A percentile compares a stretch with the other conserved stretches of the same genome.
Conservation (phyloP, 2,888 invertebrate genomes). For the Sepiola atlantica region DNA sequence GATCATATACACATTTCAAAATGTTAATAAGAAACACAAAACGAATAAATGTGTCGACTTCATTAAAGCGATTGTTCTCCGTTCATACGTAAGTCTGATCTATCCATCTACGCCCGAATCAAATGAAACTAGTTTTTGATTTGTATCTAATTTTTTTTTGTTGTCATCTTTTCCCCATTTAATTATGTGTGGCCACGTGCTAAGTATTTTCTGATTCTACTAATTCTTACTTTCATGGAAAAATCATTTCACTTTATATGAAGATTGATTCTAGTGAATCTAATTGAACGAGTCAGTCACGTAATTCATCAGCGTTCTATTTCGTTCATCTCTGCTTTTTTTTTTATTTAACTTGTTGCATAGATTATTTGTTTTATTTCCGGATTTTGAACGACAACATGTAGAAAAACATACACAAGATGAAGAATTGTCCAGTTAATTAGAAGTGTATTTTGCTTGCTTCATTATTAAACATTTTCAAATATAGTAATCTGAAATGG, state of each 20-base stretch:
- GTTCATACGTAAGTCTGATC: background rate
- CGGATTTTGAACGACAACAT: background rate
- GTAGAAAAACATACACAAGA: background rate
- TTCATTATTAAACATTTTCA: background rate
- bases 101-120: background rate
- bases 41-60: background rate
- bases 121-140: background rate
- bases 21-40: background rate
- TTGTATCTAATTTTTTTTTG: no score
- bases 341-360: background rate
- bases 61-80: background rate
- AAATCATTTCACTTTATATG: background rate
- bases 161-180: background rate
- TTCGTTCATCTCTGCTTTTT: background rate
- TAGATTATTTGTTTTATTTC: background rate
- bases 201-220: background rate
- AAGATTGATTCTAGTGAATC: background rate
- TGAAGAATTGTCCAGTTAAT: background rate
- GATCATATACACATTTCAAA: background rate
- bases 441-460: background rate
- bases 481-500: background rate
- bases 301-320: background rate
- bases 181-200: background rate
- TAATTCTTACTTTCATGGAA: background rate
- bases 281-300: background rate